Evolutionary conservation across 2,888 invertebrate species (phyloP).

Genomic region (Sinodicranocentrus sp.): DNA sequence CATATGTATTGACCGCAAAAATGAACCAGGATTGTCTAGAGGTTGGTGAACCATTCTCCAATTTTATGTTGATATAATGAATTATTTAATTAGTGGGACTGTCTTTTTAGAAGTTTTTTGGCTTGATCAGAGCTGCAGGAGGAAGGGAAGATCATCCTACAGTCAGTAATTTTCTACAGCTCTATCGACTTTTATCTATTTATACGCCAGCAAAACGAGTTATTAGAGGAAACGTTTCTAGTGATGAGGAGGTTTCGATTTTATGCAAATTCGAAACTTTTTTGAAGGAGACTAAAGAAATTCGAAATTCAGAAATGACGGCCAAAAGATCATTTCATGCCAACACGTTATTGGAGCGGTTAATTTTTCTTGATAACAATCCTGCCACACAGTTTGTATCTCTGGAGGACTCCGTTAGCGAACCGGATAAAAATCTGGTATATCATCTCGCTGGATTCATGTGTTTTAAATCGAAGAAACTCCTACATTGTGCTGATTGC

Average conservation of each 20-base stretch:
- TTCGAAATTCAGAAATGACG: too few species aligned
- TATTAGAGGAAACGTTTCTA: background rate
- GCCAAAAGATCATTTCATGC: too few species aligned
- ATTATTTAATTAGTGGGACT: too few species aligned
- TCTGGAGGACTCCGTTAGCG: too few species aligned
- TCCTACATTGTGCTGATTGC: background rate
- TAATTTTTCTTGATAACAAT: too few species aligned
- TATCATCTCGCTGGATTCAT: background rate
- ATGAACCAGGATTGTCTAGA: constrained; percentile 62
- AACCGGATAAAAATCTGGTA: background rate
- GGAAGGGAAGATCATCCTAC: constrained; percentile 63
- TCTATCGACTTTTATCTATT: constrained; percentile 48
- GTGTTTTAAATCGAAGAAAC: background rate
- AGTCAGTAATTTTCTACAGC: constrained; percentile 48
- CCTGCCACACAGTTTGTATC: too few species aligned
- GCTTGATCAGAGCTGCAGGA: constrained; percentile 56
- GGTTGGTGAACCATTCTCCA: too few species aligned
- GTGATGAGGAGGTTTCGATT: background rate
- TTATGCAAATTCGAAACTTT: background rate
- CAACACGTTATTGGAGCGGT: too few species aligned
- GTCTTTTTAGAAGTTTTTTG: constrained; percentile 58
- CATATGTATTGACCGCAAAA: constrained; percentile 27
- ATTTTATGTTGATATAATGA: too few species aligned
- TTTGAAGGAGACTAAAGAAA: background rate
- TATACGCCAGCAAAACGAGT: constrained; percentile 40